Conservation (phyloP, 1,140 invertebrate genomes). For the Paralvinella palmiformis region DNA sequence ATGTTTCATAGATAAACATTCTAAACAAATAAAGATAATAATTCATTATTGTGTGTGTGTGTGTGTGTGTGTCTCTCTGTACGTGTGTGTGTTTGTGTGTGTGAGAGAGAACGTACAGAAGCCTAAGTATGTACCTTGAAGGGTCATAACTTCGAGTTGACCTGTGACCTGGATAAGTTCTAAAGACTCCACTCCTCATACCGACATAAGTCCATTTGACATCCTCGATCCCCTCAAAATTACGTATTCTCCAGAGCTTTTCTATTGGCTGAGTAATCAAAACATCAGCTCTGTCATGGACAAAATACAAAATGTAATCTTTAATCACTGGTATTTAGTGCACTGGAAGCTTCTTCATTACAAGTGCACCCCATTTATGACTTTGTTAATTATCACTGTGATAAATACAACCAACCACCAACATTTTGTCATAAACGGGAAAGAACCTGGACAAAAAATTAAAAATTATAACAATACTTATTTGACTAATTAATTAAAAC, state of each 20-base stretch:
- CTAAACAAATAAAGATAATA: background rate
- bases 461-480: conserved; percentile 9
- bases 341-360: too few relatives aligned
- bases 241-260: conserved; percentile 43
- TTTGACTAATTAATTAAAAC: background rate
- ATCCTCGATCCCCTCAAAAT: conserved; percentile 48
- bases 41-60: too few relatives aligned
- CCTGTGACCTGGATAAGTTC: conserved; percentile 51
- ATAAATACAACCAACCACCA: too few relatives aligned
- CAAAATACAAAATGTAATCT: too few relatives aligned
- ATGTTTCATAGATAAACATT: background rate
- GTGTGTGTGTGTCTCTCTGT: too few relatives aligned
- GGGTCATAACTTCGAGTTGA: conserved; percentile 49
- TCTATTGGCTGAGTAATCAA: conserved; percentile 51
- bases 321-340: too few relatives aligned
- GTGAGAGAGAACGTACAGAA: too few relatives aligned
- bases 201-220: conserved; percentile 54
- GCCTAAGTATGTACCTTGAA: conserved; percentile 33
- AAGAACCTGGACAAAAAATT: too few relatives aligned
- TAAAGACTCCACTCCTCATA: conserved; percentile 51
- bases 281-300: conserved; percentile 49
- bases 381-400: too few relatives aligned
- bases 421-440: too few relatives aligned
- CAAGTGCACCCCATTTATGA: too few relatives aligned
- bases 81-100: too few relatives aligned